Evolutionary conservation across 2,888 invertebrate species (phyloP), one percentile per base, ranked within the genome.

Genomic region (Apodemia hepburni): DNA sequence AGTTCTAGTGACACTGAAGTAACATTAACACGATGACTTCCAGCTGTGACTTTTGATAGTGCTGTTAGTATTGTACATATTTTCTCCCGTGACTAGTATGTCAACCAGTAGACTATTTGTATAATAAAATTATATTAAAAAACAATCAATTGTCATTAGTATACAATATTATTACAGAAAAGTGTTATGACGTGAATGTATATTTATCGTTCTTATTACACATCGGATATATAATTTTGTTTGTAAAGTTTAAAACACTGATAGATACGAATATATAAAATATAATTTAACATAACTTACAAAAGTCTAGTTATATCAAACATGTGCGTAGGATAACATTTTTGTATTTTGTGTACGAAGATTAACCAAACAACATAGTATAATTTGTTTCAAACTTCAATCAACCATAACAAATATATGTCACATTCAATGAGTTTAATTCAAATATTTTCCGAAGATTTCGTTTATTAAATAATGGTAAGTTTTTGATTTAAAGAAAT

Each of bases 1-100:
- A 92, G 92, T 73, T 92, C 92, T 12, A 92, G 92, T 84, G 92
- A 92, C 70, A 91, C 90, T 66, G 92, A 92, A 83, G 87, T 90
- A 80, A 90, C 91, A 58, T 83, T 92, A 68, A 90, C 90, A 51
- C 89, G 91, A 91, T 92, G 90, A 92, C 83, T 90, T 77, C 87
- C 87, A 80, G 81, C 82, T 69, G 90, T 90, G 66, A 91, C 88
- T 70, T 90, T 90, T 77, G 84, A 87, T 74, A 83, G 77, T 69
- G 77, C 84, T 65, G 87, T 89, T 71, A 84, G 87, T 74, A 79
- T 88, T 68, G 84, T 89, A 76, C 85, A 86, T 75, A 81, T 87
- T 61, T 61, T 45, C 22, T 58, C 45, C 33, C 33, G 45, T 17
- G 61, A 61, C 27, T 58, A 58, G n/a, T 61, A 77, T 71, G 77